Evolutionary conservation across 2,113 vertebrate species (phyloP).

Genomic region (Ginglymostoma cirratum): DNA sequence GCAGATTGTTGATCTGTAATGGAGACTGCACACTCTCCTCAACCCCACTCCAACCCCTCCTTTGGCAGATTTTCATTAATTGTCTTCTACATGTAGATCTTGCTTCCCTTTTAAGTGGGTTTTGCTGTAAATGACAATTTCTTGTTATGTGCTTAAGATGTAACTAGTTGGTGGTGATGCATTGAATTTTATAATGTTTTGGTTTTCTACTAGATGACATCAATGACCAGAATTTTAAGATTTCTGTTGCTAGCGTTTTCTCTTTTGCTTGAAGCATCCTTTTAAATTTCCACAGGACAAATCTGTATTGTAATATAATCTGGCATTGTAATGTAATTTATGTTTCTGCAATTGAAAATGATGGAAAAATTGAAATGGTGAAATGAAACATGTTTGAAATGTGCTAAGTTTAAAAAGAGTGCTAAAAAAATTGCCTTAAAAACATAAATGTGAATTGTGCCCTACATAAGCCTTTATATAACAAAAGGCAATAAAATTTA

Average conservation of each 20-base stretch:
- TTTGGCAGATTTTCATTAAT: background rate
- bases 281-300: background rate
- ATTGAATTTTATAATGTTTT: background rate
- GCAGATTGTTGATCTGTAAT: background rate
- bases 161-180: background rate
- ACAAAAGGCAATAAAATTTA: background rate
- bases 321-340: background rate
- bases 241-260: background rate
- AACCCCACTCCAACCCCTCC: background rate
- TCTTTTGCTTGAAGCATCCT: background rate
- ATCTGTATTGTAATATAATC: background rate
- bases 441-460: constrained; percentile 18
- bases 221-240: background rate
- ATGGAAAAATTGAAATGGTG: background rate
- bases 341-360: background rate
- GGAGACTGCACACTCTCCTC: background rate
- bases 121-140: background rate
- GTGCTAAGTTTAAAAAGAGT: background rate
- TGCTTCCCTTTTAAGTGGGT: background rate
- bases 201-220: background rate
- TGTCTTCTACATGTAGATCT: background rate
- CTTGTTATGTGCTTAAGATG: background rate
- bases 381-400: background rate
- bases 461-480: background rate
- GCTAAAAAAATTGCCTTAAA: background rate